Evolutionary conservation across 53 echinoderm and acorn worm genomes (phyloP).

Genomic region (Glandiceps talaboti): DNA sequence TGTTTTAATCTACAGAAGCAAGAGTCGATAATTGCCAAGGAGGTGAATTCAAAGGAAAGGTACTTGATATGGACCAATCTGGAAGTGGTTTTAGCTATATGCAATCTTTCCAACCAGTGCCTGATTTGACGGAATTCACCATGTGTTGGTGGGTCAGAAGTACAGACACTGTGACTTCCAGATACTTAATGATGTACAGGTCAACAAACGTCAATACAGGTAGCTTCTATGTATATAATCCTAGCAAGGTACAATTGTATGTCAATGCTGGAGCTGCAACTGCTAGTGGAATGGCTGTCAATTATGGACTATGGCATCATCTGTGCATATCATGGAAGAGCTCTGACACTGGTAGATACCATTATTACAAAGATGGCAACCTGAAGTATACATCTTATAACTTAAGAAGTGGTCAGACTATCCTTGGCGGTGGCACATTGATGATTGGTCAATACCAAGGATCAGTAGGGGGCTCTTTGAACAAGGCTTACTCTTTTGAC

Average conservation of each 20-base stretch:
- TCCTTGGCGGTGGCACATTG: background rate
- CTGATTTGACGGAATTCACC: background rate
- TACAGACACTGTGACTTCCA: background rate
- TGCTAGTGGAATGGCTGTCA: background rate
- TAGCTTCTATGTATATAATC: background rate
- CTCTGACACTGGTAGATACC: background rate
- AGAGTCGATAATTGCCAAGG: background rate
- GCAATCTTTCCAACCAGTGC: background rate
- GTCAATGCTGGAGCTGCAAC: background rate
- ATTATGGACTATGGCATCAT: background rate
- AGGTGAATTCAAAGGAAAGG: background rate
- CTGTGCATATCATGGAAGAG: background rate
- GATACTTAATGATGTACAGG: background rate
- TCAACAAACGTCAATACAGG: background rate
- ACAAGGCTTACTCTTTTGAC: background rate
- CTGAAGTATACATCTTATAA: background rate
- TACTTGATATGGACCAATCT: background rate
- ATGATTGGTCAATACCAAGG: background rate
- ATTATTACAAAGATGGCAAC: background rate
- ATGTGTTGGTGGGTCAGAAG: background rate
- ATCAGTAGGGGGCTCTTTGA: background rate
- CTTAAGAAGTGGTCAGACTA: background rate
- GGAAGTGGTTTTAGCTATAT: background rate
- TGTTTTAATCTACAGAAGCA: background rate
- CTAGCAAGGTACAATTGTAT: background rate